These are phyloP conservation scores for Ctenoplectra terminalis DNA, from an alignment of 1,140 invertebrate species.

Conservation along the genomic window DNA sequence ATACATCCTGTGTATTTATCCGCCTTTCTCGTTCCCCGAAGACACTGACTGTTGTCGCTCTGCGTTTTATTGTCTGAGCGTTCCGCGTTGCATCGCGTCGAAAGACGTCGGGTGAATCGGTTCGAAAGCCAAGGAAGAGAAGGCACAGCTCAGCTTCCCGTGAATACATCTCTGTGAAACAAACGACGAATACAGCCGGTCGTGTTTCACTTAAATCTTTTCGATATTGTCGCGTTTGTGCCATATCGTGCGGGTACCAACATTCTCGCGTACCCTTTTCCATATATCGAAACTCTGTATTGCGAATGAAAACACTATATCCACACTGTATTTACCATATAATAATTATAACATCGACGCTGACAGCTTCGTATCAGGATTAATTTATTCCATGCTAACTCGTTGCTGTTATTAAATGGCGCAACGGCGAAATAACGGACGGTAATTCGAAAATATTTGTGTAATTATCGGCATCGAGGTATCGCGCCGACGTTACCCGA, in stretches of 20 bases:
- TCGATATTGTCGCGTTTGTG: no score
- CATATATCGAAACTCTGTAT: not conserved
- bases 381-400: not conserved
- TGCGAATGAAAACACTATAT: not conserved
- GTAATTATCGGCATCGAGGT: not conserved
- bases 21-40: constrained; percentile 32
- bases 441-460: constrained; percentile 9
- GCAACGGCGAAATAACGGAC: not conserved
- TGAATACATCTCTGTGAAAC: constrained; percentile 36
- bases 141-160: not conserved
- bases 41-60: constrained; percentile 33
- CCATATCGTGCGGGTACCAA: no score
- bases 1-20: constrained; percentile 50
- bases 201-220: not conserved
- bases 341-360: not conserved
- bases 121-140: not conserved
- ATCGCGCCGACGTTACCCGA: not conserved
- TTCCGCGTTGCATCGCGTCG: constrained; percentile 34
- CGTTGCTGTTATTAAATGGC: not conserved
- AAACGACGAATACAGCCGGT: constrained; percentile 5
- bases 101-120: constrained; percentile 15
- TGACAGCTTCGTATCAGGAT: not conserved
- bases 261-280: not conserved
- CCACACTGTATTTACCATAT: not conserved
- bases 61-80: constrained; percentile 49